phyloP scores from a whole-genome alignment of 2,888 invertebrate genomes.

The Podotricha telesiphe region DNA sequence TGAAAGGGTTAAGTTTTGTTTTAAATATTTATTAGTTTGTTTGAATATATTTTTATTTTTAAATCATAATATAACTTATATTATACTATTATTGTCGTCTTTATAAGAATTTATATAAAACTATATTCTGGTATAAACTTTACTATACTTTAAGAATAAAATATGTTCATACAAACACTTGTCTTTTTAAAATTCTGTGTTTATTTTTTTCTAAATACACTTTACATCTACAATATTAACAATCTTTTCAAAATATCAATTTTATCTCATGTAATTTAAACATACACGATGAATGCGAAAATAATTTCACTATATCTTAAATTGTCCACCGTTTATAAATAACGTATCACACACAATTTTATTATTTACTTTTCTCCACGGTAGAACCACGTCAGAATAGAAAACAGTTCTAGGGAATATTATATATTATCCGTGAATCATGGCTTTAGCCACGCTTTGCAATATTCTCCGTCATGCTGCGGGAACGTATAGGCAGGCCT shows the following conservation, averaged over 20 bases:
- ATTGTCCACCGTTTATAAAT: constrained; percentile 33
- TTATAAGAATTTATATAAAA: too few species aligned
- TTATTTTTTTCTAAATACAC: too few species aligned
- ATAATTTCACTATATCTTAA: constrained; percentile 36
- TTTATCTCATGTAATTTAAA: constrained; percentile 10
- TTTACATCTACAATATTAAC: not conserved
- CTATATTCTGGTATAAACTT: too few species aligned
- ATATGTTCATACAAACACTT: too few species aligned
- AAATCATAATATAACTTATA: too few species aligned
- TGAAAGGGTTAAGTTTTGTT: constrained; percentile 29
- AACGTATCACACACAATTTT: constrained; percentile 43
- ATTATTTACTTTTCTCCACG: constrained; percentile 44
- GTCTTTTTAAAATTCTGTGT: too few species aligned
- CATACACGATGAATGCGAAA: constrained; percentile 34
- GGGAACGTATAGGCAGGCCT: constrained; percentile 53
- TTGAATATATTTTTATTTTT: not conserved
- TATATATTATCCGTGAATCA: constrained; percentile 64
- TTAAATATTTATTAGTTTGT: not conserved
- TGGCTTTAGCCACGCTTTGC: constrained; percentile 61
- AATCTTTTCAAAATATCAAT: not conserved
- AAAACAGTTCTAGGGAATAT: constrained; percentile 52
- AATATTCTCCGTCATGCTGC: constrained; percentile 52
- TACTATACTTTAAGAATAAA: too few species aligned
- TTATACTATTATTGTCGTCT: too few species aligned
- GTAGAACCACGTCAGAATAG: constrained; percentile 46